phyloP scores from a whole-genome alignment of 2,113 vertebrate genomes.

The Python bivittatus region DNA sequence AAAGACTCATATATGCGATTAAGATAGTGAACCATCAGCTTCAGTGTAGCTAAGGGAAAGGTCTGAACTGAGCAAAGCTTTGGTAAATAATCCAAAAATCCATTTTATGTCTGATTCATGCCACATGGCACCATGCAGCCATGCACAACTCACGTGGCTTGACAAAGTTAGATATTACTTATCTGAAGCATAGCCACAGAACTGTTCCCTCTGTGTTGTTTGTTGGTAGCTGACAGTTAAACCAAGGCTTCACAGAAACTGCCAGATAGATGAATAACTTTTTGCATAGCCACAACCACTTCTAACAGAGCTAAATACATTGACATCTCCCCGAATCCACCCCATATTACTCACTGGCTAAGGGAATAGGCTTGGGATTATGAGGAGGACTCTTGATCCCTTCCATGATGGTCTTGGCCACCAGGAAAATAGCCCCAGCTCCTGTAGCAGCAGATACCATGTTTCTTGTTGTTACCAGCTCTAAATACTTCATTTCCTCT shows the following conservation, averaged over 20 bases:
- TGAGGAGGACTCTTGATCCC: constrained; percentile 45
- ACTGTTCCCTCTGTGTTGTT: neutral
- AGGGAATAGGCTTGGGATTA: constrained; percentile 44
- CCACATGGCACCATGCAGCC: neutral
- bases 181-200: neutral
- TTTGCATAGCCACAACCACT: neutral
- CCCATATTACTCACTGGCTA: constrained; percentile 62
- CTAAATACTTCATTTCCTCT: constrained; percentile 41
- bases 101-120: neutral
- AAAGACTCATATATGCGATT: neutral
- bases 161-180: neutral
- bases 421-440: constrained; percentile 55
- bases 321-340: too few species aligned
- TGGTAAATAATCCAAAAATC: neutral
- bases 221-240: neutral
- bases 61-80: neutral
- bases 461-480: constrained; percentile 42
- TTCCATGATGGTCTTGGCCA: constrained; percentile 61
- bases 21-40: neutral
- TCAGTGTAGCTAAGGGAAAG: neutral
- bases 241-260: neutral
- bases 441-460: constrained; percentile 60
- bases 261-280: neutral
- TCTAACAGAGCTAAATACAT: neutral
- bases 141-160: neutral